Conservation (phyloP, 2,888 invertebrate species). For the Apamea anceps region DNA sequence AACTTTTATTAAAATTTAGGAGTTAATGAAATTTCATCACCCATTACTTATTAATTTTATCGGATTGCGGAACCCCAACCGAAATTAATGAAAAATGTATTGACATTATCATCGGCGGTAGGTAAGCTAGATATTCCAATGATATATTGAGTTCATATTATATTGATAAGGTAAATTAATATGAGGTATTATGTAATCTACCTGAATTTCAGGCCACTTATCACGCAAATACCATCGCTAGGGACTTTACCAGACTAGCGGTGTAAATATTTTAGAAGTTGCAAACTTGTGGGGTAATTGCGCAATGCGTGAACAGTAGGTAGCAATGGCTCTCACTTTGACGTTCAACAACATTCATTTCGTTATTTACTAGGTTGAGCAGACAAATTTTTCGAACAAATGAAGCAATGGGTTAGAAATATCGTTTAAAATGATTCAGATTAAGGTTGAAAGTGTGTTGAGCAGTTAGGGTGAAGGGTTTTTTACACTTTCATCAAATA, state of each 20-base stretch:
- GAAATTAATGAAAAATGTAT: constrained; percentile 12
- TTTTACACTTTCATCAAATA: not conserved
- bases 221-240: not conserved
- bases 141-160: constrained; percentile 42
- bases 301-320: not conserved
- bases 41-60: not conserved
- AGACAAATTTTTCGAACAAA: not conserved
- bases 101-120: not conserved
- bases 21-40: not conserved
- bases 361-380: not conserved
- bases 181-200: not conserved
- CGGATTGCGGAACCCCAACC: not conserved
- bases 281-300: not conserved
- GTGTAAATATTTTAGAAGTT: not conserved
- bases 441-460: no score
- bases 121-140: constrained; percentile 13
- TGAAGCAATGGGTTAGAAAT: not conserved
- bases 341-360: not conserved
- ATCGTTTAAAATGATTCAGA: no score
- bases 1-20: not conserved
- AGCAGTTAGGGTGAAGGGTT: not conserved
- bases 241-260: not conserved
- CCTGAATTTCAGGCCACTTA: constrained; percentile 1
- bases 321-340: not conserved
- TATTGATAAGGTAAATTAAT: constrained; percentile 45